A percentile compares a stretch with the other conserved stretches of the same genome.
phyloP scores from a whole-genome alignment of 2,888 invertebrate genomes.

The Abscondita cerata region DNA sequence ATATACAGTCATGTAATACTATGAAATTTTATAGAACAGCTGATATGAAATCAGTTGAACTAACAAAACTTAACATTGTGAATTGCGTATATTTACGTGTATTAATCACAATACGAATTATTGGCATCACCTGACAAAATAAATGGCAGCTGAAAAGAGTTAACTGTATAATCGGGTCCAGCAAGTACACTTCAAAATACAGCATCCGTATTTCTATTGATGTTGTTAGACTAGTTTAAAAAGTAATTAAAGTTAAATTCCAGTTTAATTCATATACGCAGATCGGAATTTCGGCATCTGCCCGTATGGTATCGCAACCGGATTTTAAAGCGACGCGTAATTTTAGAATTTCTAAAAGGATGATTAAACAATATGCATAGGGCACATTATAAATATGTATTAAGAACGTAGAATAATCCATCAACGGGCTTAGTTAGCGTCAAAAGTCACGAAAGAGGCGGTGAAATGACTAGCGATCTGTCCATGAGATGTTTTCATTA shows the following conservation, averaged over 20 bases:
- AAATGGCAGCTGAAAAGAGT: slow-evolving; percentile 45
- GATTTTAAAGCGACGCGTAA: not conserved
- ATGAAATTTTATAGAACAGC: not conserved
- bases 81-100: slow-evolving; percentile 26
- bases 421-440: slow-evolving; percentile 58
- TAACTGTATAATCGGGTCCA: slow-evolving; percentile 36
- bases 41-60: too few species aligned
- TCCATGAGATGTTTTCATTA: slow-evolving; percentile 61
- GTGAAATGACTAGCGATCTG: slow-evolving; percentile 61
- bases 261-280: slow-evolving; percentile 16
- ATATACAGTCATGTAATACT: slow-evolving; percentile 15
- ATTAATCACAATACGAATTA: slow-evolving; percentile 26
- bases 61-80: slow-evolving; percentile 8
- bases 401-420: slow-evolving; percentile 52
- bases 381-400: slow-evolving; percentile 36
- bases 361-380: slow-evolving; percentile 53
- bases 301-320: not conserved
- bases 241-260: slow-evolving; percentile 24
- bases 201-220: slow-evolving; percentile 36
- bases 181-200: slow-evolving; percentile 24
- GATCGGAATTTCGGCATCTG: slow-evolving; percentile 15
- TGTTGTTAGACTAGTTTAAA: slow-evolving; percentile 24
- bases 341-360: slow-evolving; percentile 33
- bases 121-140: slow-evolving; percentile 43
- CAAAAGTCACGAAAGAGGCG: slow-evolving; percentile 61